Base-by-base conservation (phyloP, 1,140 invertebrate species). In the Penaeus japonicus region DNA sequence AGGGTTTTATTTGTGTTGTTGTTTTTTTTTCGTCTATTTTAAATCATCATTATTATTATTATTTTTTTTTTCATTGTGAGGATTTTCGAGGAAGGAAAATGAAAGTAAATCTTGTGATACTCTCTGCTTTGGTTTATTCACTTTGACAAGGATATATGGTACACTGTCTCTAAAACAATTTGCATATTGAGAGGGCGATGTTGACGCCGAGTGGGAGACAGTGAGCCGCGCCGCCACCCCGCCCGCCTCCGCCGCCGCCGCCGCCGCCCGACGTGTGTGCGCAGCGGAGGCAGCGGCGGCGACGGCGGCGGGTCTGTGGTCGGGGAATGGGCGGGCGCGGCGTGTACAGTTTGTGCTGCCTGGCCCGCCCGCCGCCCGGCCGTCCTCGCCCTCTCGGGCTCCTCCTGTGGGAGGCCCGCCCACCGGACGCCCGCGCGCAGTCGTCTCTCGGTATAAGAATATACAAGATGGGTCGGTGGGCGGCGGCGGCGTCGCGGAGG, bases 111-210 rank as follows among this genome's bases (percentile, higher is more conserved):
- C 73, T 32, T 77, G 39, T 39, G 30, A 39, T 32, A 77, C 55
- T 89, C 80, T 90, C 85, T 90, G 89, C 89, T 90, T 90, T 90
- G 89, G 89, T 90, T 87, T 90, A 90, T 90, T 90, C 85, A 90
- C 89, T 90, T 90, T 54, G 89, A 90, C 89, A 90, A 90, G 89
- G 89, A 90, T 90, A 90, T 90, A 90, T 90, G 85, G 30, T 90
- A 90, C 89, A 90, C 73, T 89, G 73, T 90, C 80, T 90, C 89
- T 90, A 90, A 90, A 85, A 90, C 80, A 90, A 87, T 86, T 90
- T 90, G 89, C 89, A 90, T 90, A 90, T 89, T 81, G 81, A 87
- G 89, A 87, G 89, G 85, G 85, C 85, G 70, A 79, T 84, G 70
- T 82, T 75, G 85, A 87, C 80, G 79, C 85, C 59, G 79, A 87